A percentile compares a stretch with the other conserved stretches of the same genome.
These are phyloP conservation scores for Synodontis membranacea DNA, from an alignment of 2,113 vertebrate genomes.

Conservation along the genomic window DNA sequence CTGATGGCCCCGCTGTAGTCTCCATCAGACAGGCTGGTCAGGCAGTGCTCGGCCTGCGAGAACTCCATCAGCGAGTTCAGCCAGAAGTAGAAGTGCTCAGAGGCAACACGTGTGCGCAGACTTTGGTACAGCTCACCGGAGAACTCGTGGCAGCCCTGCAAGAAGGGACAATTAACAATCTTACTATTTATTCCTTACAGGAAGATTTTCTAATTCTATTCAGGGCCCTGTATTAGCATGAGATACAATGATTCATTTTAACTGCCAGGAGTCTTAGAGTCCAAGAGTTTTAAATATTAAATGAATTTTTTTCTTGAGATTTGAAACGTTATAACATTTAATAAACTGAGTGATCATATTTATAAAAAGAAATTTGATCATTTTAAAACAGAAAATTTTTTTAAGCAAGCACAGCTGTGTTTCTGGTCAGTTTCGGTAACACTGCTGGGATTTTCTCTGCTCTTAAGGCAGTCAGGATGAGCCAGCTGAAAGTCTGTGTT, in stretches of 20 bases:
- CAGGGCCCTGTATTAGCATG: neutral
- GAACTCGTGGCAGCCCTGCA: constrained; percentile 93
- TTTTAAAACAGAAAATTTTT: neutral
- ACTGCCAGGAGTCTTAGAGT: too few relatives aligned
- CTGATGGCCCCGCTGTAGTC: constrained; percentile 86
- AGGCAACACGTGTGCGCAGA: constrained; percentile 92
- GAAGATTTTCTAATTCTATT: neutral
- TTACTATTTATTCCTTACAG: neutral
- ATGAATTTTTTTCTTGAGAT: neutral
- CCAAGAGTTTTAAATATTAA: neutral
- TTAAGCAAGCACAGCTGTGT: neutral
- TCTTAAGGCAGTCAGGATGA: neutral
- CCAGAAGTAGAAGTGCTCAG: constrained; percentile 99
- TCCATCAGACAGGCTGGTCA: constrained; percentile 84
- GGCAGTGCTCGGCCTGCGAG: constrained; percentile 90
- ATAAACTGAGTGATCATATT: neutral
- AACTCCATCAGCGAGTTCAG: constrained; percentile 97
- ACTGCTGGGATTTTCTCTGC: too few relatives aligned
- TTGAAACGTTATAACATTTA: neutral
- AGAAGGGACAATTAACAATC: neutral
- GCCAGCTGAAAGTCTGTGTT: too few relatives aligned
- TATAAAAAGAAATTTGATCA: too few relatives aligned
- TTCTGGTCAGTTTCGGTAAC: too few relatives aligned
- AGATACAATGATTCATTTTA: neutral
- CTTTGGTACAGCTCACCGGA: constrained; percentile 94